Base-by-base conservation (phyloP, 2,888 invertebrate genomes). In the Geophilus truncorum region DNA sequence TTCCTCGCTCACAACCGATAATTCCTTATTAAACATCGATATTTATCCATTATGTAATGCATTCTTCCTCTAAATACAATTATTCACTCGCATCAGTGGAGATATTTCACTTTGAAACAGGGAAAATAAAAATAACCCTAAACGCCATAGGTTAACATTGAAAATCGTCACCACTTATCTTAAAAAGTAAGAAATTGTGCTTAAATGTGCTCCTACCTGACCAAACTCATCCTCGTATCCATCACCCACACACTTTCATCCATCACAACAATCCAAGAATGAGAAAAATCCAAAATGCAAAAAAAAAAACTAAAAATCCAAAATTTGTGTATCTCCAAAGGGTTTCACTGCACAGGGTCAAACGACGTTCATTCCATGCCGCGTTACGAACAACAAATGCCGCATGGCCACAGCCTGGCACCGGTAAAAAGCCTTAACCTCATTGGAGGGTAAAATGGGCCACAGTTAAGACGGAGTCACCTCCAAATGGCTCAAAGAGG, bases 381-480 rank as follows among this genome's bases (percentile, higher is more conserved):
- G 70, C 70, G 1, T 70, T 12, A 15, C 70, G 28, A 70, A 28
- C 70, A 70, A 10, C 70, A 70, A 70, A 1, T 70, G 70, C 70
- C 70, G 70, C 70, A 70, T 70, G 70, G 70, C 70, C 70, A 70
- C 25, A 70, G 70, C 70, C 70, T 70, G 70, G 70, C 70, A 70
- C 28, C 70, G 70, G 70, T 28, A 70, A 25, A 70, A 28, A 70
- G 25, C 70, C 70, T 70, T 70, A 70, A 70, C 70, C 70, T 70
- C 70, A 70, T 70, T 70, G 70, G 70, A 70, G 28, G 70, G 28
- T 70, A 70, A 70, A 70, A 70, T 70, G 70, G 70, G 70, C 70
- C 70, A 70, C 25, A 70, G 70, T 70, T 70, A 70, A 70, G 70
- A 70, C 28, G 21, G 18, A 62, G 70, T 70, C 70, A 70, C 70